Percentiles rank a stretch among this genome's conserved stretches.
Conservation (phyloP, 2,888 invertebrate genomes). For the Urechis unicinctus region DNA sequence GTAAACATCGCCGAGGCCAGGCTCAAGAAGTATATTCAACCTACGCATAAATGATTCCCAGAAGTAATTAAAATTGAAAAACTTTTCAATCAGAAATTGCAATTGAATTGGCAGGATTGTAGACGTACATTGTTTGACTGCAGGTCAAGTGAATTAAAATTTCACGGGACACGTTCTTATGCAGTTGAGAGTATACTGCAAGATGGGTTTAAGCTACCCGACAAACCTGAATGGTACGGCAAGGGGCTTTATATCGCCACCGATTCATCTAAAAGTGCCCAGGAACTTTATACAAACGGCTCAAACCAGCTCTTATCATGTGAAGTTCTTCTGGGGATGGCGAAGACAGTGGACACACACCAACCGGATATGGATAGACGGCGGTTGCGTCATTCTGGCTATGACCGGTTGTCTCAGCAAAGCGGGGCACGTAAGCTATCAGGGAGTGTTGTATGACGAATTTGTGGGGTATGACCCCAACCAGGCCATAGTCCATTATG, state of each 20-base stretch:
- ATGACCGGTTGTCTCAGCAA: no score
- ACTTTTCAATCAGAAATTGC: slow-evolving; percentile 5
- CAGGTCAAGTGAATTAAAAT: slow-evolving; percentile 8
- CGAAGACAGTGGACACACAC: slow-evolving; percentile 5
- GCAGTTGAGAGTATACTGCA: slow-evolving; percentile 8
- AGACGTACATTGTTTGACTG: slow-evolving; percentile 5
- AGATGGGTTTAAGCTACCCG: slow-evolving; percentile 14
- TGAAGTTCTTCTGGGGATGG: slow-evolving; percentile 16
- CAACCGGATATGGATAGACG: no score
- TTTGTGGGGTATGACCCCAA: no score
- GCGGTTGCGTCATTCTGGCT: no score
- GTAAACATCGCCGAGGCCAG: neutral
- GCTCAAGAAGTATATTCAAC: slow-evolving; percentile 11
- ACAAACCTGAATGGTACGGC: slow-evolving; percentile 5
- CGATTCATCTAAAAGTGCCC: slow-evolving; percentile 19
- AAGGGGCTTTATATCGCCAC: slow-evolving; percentile 18
- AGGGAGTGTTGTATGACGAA: no score
- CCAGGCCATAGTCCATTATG: no score
- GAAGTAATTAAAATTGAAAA: slow-evolving; percentile 13
- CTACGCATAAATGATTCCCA: slow-evolving; percentile 17
- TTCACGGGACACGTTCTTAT: slow-evolving; percentile 14
- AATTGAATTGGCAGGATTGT: slow-evolving; percentile 3
- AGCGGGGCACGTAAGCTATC: no score
- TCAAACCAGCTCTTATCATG: slow-evolving; percentile 17
- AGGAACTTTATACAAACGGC: slow-evolving; percentile 15